Evolutionary conservation across 2,888 invertebrate genomes (phyloP), one percentile per base, ranked within the genome.

Genomic region (Julus scanicus): DNA sequence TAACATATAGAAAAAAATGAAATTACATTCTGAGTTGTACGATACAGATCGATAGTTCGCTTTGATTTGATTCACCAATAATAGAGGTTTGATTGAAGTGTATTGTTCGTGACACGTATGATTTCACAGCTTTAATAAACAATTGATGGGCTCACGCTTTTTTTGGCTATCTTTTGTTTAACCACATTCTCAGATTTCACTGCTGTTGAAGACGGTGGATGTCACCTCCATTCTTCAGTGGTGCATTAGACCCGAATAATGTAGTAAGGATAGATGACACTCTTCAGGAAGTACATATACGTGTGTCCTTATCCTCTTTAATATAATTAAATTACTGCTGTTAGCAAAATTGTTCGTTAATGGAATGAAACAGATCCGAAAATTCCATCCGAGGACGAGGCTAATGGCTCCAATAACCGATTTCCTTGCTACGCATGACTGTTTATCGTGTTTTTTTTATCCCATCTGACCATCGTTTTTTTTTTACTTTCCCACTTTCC

Each of bases 241-340:
- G 29, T 71, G 71, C 71, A 71, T 29, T 71, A 71, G n/a, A 71
- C 63, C 63, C 57, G 57, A 57, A 57, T 57, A 57, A 63, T 71
- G 71, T 29, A 71, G 71, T 20, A 20, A n/a, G 71, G 71, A 71
- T 29, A 9, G 71, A 8, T 63, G 63, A 63, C 63, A 63, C 63
- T 2, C 71, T 71, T 29, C 29, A 71, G 71, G 71, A 71, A 71
- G 71, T 71, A 9, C 57, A 15, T 17, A 15, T 13, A 13, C 8
- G 49, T 71, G 71, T 29, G 29, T 71, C 71, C 71, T 20, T 71
- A 71, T 71, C 71, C 71, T 71, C 71, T 71, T 29, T 29, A 29
- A n/a, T 71, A n/a, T 71, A 71, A 71, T 71, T 29, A 71, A 71
- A 71, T 71, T 29, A 71, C 71, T 29, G 71, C 71, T 71, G 71